Evolutionary conservation across 2,888 invertebrate species (phyloP).

Genomic region (Mechanitis mazaeus): DNA sequence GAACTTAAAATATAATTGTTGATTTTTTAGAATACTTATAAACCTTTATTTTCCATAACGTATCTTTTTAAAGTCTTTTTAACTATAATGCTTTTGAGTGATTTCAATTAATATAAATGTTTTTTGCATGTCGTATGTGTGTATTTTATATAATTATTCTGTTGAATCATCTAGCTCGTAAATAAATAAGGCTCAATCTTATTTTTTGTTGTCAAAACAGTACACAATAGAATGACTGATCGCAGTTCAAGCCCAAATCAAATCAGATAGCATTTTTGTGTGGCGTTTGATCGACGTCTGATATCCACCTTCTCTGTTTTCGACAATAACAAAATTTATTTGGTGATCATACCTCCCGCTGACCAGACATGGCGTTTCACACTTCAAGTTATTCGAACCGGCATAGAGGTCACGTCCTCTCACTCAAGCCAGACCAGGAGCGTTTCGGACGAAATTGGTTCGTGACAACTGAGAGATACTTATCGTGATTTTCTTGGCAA

Average conservation of each 20-base stretch:
- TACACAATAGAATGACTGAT: constrained; percentile 60
- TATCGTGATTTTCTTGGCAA: constrained; percentile 75
- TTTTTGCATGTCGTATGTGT: not conserved
- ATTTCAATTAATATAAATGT: not conserved
- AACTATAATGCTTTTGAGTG: too few relatives aligned
- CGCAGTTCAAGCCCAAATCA: constrained; percentile 37
- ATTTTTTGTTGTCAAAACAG: constrained; percentile 34
- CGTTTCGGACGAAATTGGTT: constrained; percentile 69
- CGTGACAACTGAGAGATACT: constrained; percentile 73
- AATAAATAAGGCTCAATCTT: constrained; percentile 28
- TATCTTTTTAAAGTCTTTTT: too few relatives aligned
- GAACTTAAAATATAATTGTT: too few relatives aligned
- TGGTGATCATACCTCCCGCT: constrained; percentile 60
- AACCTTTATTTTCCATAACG: too few relatives aligned
- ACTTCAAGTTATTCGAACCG: constrained; percentile 59
- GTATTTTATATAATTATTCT: constrained; percentile 1
- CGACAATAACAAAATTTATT: constrained; percentile 50
- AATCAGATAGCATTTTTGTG: constrained; percentile 42
- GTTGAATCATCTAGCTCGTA: constrained; percentile 28
- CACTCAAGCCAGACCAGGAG: constrained; percentile 71
- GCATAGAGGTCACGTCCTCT: constrained; percentile 70
- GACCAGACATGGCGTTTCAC: constrained; percentile 68
- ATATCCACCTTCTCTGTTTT: constrained; percentile 57
- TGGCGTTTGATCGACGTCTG: constrained; percentile 71
- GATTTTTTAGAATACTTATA: not conserved